Evolutionary conservation across 2,888 invertebrate species (phyloP), one percentile per base, ranked within the genome.

Genomic region (Zeuzera pyrina): DNA sequence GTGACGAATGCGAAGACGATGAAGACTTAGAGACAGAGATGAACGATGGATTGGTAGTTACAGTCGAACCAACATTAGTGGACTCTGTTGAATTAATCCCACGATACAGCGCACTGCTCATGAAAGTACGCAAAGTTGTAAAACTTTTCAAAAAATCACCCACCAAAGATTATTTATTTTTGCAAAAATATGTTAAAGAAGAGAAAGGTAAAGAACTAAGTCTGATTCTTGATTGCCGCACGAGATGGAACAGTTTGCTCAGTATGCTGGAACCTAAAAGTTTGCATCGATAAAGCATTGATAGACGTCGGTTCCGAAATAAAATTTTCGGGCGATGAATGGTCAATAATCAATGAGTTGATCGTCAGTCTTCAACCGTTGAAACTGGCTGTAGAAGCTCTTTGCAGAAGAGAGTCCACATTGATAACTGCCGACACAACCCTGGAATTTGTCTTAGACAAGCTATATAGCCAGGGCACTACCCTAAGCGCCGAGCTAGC

Each of bases 231-330:
- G 38, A 38, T 27, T 39, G 41, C 31, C 33, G 31, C 26, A 41
- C 41, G 2, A 15, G 38, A 3, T 39, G 38, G 36, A 42, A 33
- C 29, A 43, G 38, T 28, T 19, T 39, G 13, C 29, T 39, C 7
- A 29, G 10, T 29, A 43, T 43, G 45, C 12, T 42, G 35, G 42
- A 41, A 33, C 28, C 31, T 46, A 12, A 48, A 42, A 47, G 30
- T 34, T 15, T 45, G 42, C 29, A 41, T 49, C 14, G 39, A 42
- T 39, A 42, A 51, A 49, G 41, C 47, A 12, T 36, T 50, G 33
- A 47, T 47, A 31, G 47, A 50, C 22, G 31, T 43, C 16, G 28
- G 25, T 19, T 46, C 43, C 16, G 45, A 47, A 22, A 46, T 41
- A 8, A 38, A 43, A 35, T 44, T 47, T 37, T 34, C 32, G 28